These are phyloP conservation scores for Andrena praecox DNA, from an alignment of 2,888 invertebrate species.

Conservation along the genomic window DNA sequence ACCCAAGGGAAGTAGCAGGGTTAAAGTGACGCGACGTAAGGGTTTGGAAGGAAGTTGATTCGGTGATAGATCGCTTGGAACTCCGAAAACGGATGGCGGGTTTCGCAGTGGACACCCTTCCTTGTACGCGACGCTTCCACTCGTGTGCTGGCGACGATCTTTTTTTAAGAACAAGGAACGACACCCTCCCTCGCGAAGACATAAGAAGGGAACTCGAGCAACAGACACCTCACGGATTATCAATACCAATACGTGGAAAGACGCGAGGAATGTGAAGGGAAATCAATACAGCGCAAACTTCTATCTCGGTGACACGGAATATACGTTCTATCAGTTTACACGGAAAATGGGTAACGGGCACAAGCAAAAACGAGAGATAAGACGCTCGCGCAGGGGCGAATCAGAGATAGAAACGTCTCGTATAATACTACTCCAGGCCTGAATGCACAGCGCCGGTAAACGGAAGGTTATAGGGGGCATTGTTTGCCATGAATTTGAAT, in stretches of 20 bases:
- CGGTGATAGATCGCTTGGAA: too few relatives aligned
- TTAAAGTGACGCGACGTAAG: too few relatives aligned
- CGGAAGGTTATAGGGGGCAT: neutral
- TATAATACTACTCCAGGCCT: slow-evolving; percentile 1
- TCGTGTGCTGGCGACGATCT: too few relatives aligned
- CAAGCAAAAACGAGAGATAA: slow-evolving; percentile 32
- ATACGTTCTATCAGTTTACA: slow-evolving; percentile 34
- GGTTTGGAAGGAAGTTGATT: too few relatives aligned
- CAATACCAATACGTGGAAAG: slow-evolving; percentile 30
- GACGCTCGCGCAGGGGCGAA: neutral
- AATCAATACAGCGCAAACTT: slow-evolving; percentile 51
- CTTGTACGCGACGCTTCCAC: too few relatives aligned
- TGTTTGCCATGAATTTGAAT: slow-evolving; percentile 21
- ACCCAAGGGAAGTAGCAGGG: too few relatives aligned
- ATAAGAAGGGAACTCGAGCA: slow-evolving; percentile 5
- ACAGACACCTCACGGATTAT: slow-evolving; percentile 30
- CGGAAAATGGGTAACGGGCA: slow-evolving; percentile 37
- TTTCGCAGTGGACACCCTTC: too few relatives aligned
- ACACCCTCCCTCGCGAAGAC: neutral
- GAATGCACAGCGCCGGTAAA: neutral
- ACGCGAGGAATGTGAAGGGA: slow-evolving; percentile 39
- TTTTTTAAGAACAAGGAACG: neutral
- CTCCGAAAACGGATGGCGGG: too few relatives aligned
- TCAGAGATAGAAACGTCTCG: neutral
- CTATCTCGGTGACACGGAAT: slow-evolving; percentile 46